phyloP scores from a whole-genome alignment of 2,888 invertebrate genomes.

The Lymantria monacha region DNA sequence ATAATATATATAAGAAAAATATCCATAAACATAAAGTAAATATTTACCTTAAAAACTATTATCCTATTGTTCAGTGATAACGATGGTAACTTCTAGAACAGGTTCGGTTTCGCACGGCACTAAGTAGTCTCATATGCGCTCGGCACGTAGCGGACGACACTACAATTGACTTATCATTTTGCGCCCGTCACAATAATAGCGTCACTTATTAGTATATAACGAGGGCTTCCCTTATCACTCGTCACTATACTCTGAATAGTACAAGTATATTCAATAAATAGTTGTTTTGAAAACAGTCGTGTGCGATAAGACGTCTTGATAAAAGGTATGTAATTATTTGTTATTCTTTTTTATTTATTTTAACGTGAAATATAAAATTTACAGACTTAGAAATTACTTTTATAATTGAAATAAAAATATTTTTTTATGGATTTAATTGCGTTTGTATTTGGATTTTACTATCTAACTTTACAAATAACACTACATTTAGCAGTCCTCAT shows the following conservation, averaged over 20 bases:
- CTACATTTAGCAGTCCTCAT: too few relatives aligned
- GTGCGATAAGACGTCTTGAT: not conserved
- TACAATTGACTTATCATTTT: slow-evolving; percentile 7
- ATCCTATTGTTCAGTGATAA: not conserved
- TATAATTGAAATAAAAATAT: too few relatives aligned
- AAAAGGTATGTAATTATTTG: not conserved
- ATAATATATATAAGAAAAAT: too few relatives aligned
- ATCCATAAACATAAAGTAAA: not conserved
- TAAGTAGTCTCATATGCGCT: not conserved
- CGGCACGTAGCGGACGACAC: slow-evolving; percentile 1
- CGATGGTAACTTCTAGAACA: not conserved
- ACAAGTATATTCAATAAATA: not conserved
- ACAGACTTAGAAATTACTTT: too few relatives aligned
- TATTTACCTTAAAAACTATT: not conserved
- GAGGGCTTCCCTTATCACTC: slow-evolving; percentile 2
- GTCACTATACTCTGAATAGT: slow-evolving; percentile 4
- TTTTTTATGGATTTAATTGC: too few relatives aligned
- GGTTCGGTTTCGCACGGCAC: slow-evolving; percentile 1
- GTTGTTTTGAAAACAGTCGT: slow-evolving; percentile 3
- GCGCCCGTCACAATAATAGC: slow-evolving; percentile 6
- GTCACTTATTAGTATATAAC: not conserved
- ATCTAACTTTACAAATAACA: too few relatives aligned
- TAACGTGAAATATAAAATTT: not conserved
- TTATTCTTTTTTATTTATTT: not conserved
- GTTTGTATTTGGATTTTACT: too few relatives aligned